Percentiles rank a stretch among this genome's conserved stretches.
These are phyloP conservation scores for Porites divaricata DNA, from an alignment of 92 coral and sea anemone genomes.

Conservation along the genomic window DNA sequence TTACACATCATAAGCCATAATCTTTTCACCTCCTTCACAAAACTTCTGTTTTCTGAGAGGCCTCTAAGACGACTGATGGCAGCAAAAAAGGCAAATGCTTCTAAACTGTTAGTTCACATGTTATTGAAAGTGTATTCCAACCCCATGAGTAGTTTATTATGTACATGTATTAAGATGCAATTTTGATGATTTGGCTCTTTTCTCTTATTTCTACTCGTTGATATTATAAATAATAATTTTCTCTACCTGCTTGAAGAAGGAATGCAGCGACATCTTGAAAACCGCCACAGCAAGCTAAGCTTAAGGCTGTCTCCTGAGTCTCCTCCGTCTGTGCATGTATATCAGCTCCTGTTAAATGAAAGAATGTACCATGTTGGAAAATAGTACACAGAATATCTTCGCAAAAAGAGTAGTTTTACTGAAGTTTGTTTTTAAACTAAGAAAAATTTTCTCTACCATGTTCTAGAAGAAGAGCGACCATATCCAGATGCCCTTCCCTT, in stretches of 20 bases:
- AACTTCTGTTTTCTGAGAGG: too few relatives aligned
- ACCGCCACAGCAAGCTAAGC: conserved; percentile 99
- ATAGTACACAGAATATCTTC: not conserved
- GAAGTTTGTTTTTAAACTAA: not conserved
- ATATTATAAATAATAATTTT: not conserved
- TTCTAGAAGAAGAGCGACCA: conserved; percentile 94
- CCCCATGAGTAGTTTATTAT: too few relatives aligned
- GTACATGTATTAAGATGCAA: too few relatives aligned
- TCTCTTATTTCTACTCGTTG: too few relatives aligned
- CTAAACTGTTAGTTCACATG: too few relatives aligned
- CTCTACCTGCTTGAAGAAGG: conserved; percentile 88
- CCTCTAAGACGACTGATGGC: too few relatives aligned
- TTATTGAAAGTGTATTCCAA: too few relatives aligned
- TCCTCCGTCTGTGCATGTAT: conserved; percentile 99
- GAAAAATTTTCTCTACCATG: conserved; percentile 60
- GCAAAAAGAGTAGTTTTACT: not conserved
- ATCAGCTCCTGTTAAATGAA: conserved; percentile 76
- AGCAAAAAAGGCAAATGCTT: too few relatives aligned
- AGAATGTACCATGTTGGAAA: not conserved
- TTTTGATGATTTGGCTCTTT: too few relatives aligned
- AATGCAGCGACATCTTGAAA: conserved; percentile 99
- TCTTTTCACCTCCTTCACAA: too few relatives aligned
- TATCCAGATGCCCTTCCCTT: conserved; percentile 96
- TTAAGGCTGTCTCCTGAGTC: conserved; percentile 97
- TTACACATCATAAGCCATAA: too few relatives aligned